These are phyloP conservation scores for Empis stercorea DNA, from an alignment of 2,888 invertebrate species.

Conservation along the genomic window DNA sequence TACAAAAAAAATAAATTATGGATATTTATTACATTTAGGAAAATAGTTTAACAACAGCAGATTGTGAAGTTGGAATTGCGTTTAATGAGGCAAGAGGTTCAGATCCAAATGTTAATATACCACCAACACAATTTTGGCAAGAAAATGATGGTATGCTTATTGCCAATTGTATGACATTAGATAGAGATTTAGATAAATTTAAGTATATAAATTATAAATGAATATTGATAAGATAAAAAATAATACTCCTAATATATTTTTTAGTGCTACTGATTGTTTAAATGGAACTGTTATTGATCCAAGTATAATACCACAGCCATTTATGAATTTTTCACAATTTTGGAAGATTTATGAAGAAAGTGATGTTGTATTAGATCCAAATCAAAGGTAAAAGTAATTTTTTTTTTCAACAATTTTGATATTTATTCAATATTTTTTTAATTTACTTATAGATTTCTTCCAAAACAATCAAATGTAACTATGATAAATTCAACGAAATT, in stretches of 20 bases:
- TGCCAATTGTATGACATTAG: constrained; percentile 46
- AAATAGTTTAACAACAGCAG: constrained; percentile 47
- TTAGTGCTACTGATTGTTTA: constrained; percentile 54
- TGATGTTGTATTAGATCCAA: constrained; percentile 42
- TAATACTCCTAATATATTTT: constrained; percentile 2
- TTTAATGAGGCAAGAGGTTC: constrained; percentile 46
- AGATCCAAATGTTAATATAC: constrained; percentile 34
- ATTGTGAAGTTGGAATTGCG: constrained; percentile 45
- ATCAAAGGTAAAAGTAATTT: constrained; percentile 32
- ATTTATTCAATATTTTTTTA: background rate
- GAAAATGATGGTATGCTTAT: constrained; percentile 41
- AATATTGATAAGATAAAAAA: background rate
- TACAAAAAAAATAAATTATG: background rate
- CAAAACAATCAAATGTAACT: constrained; percentile 49
- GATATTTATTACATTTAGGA: constrained; percentile 25
- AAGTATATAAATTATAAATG: constrained; percentile 39
- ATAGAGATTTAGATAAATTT: constrained; percentile 36
- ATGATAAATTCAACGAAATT: constrained; percentile 56
- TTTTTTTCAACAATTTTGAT: background rate
- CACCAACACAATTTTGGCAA: constrained; percentile 46
- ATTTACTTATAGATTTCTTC: constrained; percentile 34
- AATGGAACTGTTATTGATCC: constrained; percentile 51
- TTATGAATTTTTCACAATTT: constrained; percentile 54
- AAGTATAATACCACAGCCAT: constrained; percentile 40
- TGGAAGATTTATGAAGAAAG: constrained; percentile 48